A percentile compares a stretch with the other conserved stretches of the same genome.
Conservation (phyloP, 1,140 invertebrate genomes). For the Euura lappo region DNA sequence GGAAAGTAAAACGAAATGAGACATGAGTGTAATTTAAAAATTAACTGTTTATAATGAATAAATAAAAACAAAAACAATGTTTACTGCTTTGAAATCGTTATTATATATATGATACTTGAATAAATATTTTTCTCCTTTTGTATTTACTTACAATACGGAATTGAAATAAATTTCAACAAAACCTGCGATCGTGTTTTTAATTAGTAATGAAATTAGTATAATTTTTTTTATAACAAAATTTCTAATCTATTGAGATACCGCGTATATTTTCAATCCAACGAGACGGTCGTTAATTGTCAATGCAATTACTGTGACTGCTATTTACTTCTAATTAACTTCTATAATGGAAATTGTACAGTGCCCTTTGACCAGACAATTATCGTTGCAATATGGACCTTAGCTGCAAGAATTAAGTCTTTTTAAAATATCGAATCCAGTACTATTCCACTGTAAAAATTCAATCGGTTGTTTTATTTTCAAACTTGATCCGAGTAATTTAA, state of each 20-base stretch:
- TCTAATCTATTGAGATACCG: not conserved
- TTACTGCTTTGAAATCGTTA: too few species aligned
- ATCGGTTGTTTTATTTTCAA: not conserved
- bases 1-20: too few species aligned
- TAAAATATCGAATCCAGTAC: not conserved
- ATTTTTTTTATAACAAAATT: too few species aligned
- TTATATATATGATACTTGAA: too few species aligned
- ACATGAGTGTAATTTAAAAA: too few species aligned
- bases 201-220: too few species aligned
- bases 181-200: too few species aligned
- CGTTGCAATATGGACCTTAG: not conserved
- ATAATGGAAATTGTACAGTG: not conserved
- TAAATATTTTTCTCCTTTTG: too few species aligned
- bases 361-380: not conserved
- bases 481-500: not conserved
- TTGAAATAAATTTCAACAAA: too few species aligned
- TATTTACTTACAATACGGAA: too few species aligned
- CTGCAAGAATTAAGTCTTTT: not conserved
- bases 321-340: not conserved
- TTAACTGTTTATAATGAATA: too few species aligned
- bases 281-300: not conserved
- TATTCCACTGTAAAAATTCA: not conserved
- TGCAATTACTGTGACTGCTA: not conserved
- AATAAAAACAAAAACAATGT: too few species aligned
- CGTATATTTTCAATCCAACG: not conserved